phyloP scores from a whole-genome alignment of 2,113 vertebrate species.

The Holacanthus passer region DNA sequence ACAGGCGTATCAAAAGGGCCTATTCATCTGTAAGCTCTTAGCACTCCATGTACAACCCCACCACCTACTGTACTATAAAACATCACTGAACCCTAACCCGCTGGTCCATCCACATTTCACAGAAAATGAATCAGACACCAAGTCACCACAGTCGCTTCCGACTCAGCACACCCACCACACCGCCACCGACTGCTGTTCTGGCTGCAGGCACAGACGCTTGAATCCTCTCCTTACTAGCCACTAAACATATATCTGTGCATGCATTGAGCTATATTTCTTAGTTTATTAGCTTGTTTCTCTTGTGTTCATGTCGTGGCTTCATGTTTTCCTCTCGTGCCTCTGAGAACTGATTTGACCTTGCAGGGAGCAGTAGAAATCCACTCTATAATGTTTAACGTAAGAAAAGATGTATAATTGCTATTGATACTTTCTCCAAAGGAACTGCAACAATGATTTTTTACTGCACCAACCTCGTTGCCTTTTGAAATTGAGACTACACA shows the following conservation, averaged over 20 bases:
- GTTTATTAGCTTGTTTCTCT: background rate
- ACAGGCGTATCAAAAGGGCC: background rate
- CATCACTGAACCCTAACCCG: background rate
- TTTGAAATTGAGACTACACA: slow-evolving; percentile 8
- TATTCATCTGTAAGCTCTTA: background rate
- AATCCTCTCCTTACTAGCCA: background rate
- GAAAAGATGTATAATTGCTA: background rate
- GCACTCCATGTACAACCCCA: background rate
- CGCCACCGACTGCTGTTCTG: slow-evolving; percentile 4
- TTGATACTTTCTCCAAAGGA: background rate
- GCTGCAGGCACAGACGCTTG: background rate
- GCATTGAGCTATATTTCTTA: background rate
- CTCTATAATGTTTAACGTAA: background rate
- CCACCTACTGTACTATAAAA: slow-evolving; percentile 10
- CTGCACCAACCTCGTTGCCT: background rate
- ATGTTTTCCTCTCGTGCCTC: background rate
- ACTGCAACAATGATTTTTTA: background rate
- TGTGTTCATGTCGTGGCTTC: background rate
- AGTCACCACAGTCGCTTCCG: slow-evolving; percentile 11
- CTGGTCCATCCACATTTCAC: slow-evolving; percentile 17
- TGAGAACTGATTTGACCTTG: background rate
- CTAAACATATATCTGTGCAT: background rate
- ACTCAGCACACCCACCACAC: slow-evolving; percentile 21
- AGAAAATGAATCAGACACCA: slow-evolving; percentile 23
- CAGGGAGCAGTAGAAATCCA: background rate